These are phyloP conservation scores for Antheraea yamamai DNA, from an alignment of 2,888 invertebrate genomes.

Conservation along the genomic window DNA sequence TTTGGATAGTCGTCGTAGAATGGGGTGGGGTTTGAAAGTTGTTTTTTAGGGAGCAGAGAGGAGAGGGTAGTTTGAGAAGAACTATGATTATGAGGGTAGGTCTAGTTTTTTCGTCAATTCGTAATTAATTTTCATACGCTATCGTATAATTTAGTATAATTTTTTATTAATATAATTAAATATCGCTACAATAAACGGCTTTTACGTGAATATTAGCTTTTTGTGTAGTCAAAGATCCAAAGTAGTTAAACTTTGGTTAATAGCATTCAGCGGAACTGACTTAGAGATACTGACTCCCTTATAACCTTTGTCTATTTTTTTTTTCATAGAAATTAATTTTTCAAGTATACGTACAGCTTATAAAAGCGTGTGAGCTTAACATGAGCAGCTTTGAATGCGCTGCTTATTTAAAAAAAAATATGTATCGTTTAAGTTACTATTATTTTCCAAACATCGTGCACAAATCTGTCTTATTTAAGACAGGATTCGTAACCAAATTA, in stretches of 20 bases:
- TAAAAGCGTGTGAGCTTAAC: background rate
- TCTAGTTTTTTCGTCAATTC: slow-evolving; percentile 13
- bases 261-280: background rate
- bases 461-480: slow-evolving; percentile 50
- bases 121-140: slow-evolving; percentile 1
- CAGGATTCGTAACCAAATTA: slow-evolving; percentile 56
- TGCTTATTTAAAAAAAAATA: background rate
- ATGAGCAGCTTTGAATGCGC: background rate
- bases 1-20: slow-evolving; percentile 38
- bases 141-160: background rate
- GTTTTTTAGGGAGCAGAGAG: background rate
- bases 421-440: slow-evolving; percentile 12
- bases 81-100: background rate
- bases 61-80: background rate
- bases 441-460: slow-evolving; percentile 44
- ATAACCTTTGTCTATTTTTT: background rate
- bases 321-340: background rate
- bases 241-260: background rate
- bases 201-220: background rate
- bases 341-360: background rate
- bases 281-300: background rate
- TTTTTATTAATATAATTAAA: background rate
- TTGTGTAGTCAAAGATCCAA: background rate
- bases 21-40: slow-evolving; percentile 5
- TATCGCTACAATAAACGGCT: background rate